Base-by-base conservation (phyloP, 2,888 invertebrate genomes). In the Perizoma flavofasciatum region DNA sequence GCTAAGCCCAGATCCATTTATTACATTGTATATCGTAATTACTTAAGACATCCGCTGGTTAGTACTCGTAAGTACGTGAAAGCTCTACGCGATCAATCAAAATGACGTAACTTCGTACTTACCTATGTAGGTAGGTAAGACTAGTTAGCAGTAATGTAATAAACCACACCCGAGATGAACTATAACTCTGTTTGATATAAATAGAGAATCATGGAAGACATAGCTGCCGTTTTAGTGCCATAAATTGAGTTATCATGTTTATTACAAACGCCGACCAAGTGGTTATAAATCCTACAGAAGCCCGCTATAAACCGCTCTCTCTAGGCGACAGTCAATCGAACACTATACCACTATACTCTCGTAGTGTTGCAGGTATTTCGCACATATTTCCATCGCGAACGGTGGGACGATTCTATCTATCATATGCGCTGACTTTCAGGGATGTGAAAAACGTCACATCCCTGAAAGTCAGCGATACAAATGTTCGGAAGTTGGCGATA, bases 241-340 rank as follows among this genome's bases (percentile, higher is more conserved):
- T 83, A 82, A 83, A 85, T 81, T 79, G 79, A 85, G 84, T 81
- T 83, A 85, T 86, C 82, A 79, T 72, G 80, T 83, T 83, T 84
- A 85, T 85, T 83, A 84, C 82, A 77, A 77, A 74, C 78, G 68
- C 76, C 76, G 73, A 77, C 72, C 77, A 79, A 79, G 78, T 75
- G 78, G 77, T 74, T 78, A 78, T 85, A 85, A 83, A 83, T 81
- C 78, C 71, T 75, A n/a, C n/a, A 65, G 69, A 65, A 63, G 62
- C 69, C 67, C 63, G 72, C 75, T 73, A 78, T 82, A 81, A 81
- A 82, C 82, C 79, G 79, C 51, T 46, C 63, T 65, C 82, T 81
- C 83, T 66, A 69, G 83, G 78, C 76, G 79, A 75, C 78, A 82
- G 83, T 84, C 85, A 83, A 85, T 86, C 81, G 79, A 67, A 67